Percentiles rank a stretch among this genome's conserved stretches.
Evolutionary conservation across 2,888 invertebrate genomes (phyloP).

Genomic region (Eueremaeus valkanovi): DNA sequence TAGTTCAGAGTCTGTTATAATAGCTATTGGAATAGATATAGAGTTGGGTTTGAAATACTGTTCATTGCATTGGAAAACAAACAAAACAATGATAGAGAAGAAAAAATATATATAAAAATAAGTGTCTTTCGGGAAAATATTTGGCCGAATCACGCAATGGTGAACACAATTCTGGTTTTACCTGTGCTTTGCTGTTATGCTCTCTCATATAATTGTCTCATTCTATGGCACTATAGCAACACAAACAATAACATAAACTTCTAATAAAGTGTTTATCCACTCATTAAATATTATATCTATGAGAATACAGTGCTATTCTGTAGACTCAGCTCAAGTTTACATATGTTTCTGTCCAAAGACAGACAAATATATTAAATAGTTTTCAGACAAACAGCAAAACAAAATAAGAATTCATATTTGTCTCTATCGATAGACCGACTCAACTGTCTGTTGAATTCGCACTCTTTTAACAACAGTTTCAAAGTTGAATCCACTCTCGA

Average conservation of each 20-base stretch:
- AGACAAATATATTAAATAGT: not conserved
- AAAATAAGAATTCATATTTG: not conserved
- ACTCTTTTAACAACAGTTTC: not conserved
- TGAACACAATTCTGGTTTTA: constrained; percentile 14
- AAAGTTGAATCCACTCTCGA: no score
- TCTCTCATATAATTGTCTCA: not conserved
- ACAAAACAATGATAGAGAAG: constrained; percentile 20
- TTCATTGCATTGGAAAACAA: constrained; percentile 21
- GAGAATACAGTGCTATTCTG: no score
- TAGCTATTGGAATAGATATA: not conserved
- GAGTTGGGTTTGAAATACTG: not conserved
- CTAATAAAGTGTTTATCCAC: constrained; percentile 28
- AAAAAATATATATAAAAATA: constrained; percentile 1
- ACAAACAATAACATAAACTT: constrained; percentile 31
- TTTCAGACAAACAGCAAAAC: not conserved
- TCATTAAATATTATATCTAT: constrained; percentile 23
- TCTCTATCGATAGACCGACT: not conserved
- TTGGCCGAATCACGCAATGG: constrained; percentile 30
- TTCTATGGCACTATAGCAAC: constrained; percentile 22
- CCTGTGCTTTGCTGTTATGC: constrained; percentile 13
- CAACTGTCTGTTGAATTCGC: not conserved
- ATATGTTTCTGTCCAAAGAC: not conserved
- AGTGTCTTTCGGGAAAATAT: constrained; percentile 14
- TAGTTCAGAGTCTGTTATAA: not conserved
- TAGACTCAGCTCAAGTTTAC: not conserved